Evolutionary conservation across 2,797 vertebrate genomes (phyloP).

Genomic region (Gambusia yucatana): DNA sequence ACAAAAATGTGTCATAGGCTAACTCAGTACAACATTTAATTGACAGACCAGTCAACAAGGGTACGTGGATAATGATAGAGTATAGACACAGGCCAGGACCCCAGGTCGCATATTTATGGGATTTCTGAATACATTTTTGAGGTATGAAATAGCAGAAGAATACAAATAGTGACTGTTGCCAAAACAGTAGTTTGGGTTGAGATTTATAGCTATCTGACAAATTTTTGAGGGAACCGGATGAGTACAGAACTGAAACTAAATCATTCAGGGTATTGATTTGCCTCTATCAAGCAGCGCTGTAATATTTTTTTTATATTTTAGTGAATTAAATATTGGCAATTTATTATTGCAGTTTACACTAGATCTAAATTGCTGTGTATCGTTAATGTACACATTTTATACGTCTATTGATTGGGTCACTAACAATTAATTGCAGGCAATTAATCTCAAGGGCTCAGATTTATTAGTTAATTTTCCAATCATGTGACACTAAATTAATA

Average conservation of each 20-base stretch:
- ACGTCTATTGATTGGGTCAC: neutral
- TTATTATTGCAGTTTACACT: neutral
- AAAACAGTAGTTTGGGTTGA: slow-evolving; percentile 50
- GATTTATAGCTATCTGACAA: slow-evolving; percentile 74
- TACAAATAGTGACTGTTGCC: slow-evolving; percentile 62
- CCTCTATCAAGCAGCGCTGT: slow-evolving; percentile 50
- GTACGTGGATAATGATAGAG: slow-evolving; percentile 29
- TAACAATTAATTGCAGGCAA: neutral
- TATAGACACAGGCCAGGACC: slow-evolving; percentile 32
- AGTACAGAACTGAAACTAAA: slow-evolving; percentile 81
- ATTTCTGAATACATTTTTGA: slow-evolving; percentile 53
- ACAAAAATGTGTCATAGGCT: slow-evolving; percentile 8
- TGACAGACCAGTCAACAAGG: neutral
- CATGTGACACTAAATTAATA: neutral
- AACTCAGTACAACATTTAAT: neutral
- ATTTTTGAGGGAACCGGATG: slow-evolving; percentile 75
- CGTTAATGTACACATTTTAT: neutral
- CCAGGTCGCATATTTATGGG: slow-evolving; percentile 48
- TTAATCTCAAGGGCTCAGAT: neutral
- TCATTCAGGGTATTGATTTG: slow-evolving; percentile 71
- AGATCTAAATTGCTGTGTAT: neutral
- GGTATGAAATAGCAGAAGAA: slow-evolving; percentile 53
- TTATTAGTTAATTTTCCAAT: neutral
- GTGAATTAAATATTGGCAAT: slow-evolving; percentile 9
- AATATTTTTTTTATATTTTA: slow-evolving; percentile 10